Evolutionary conservation across 2,113 vertebrate genomes (phyloP).

Genomic region (Megalops atlanticus): DNA sequence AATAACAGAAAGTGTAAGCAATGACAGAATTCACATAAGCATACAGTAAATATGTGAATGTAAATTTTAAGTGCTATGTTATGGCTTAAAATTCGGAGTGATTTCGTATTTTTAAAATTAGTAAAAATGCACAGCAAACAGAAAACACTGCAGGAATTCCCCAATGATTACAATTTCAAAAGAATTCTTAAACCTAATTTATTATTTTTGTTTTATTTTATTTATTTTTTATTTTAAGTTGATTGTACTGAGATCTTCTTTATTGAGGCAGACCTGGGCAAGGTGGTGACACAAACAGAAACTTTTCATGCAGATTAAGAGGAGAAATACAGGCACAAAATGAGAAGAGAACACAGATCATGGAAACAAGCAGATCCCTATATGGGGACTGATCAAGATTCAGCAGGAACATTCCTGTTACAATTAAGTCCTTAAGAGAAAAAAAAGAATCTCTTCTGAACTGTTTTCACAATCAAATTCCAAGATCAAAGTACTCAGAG

Average conservation of each 20-base stretch:
- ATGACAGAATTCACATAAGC: background rate
- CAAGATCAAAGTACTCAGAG: background rate
- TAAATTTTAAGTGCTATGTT: background rate
- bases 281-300: no score
- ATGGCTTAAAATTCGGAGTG: background rate
- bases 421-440: background rate
- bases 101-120: background rate
- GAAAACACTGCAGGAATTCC: background rate
- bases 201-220: background rate
- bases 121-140: background rate
- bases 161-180: background rate
- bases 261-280: no score
- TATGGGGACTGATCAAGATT: background rate
- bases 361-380: background rate
- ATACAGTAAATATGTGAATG: background rate
- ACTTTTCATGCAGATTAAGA: no score
- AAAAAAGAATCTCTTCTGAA: background rate
- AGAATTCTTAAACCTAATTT: background rate
- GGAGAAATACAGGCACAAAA: background rate
- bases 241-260: no score
- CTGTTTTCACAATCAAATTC: background rate
- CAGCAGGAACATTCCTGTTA: background rate
- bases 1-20: background rate
- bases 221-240: background rate
- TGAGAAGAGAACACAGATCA: background rate